Evolutionary conservation across 2,888 invertebrate species (phyloP).

Genomic region (Zaprionus lineosus): DNA sequence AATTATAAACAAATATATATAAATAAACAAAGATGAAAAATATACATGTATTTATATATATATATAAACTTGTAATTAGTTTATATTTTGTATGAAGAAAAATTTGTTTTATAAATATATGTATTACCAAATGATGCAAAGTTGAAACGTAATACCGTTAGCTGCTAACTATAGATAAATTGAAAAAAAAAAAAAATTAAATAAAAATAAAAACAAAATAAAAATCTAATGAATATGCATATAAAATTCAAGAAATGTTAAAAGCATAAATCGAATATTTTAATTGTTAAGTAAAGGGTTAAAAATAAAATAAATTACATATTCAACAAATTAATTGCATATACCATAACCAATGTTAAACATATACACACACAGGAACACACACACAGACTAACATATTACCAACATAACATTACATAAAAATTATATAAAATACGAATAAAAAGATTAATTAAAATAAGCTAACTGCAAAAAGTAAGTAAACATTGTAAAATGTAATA

Average conservation of each 20-base stretch:
- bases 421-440: conserved; percentile 36
- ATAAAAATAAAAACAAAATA: conserved; percentile 9
- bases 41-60: conserved; percentile 23
- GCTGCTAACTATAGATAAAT: conserved; percentile 60
- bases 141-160: conserved; percentile 45
- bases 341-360: conserved; percentile 67
- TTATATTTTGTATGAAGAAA: conserved; percentile 66
- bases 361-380: conserved; percentile 36
- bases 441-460: conserved; percentile 24
- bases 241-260: conserved; percentile 49
- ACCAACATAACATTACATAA: conserved; percentile 20
- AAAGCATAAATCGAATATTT: conserved; percentile 44
- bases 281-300: conserved; percentile 61
- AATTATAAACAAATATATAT: conserved; percentile 33
- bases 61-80: conserved; percentile 72
- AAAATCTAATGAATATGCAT: conserved; percentile 18
- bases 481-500: conserved; percentile 47
- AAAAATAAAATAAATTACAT: conserved; percentile 45
- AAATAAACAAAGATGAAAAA: conserved; percentile 14
- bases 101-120: conserved; percentile 66
- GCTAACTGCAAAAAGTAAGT: conserved; percentile 38
- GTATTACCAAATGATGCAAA: conserved; percentile 39
- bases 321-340: conserved; percentile 38
- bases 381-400: conserved; percentile 19
- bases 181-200: conserved; percentile 16